These are phyloP conservation scores for Reticulitermes lucifugus DNA, from an alignment of 2,888 invertebrate species.

Conservation along the genomic window DNA sequence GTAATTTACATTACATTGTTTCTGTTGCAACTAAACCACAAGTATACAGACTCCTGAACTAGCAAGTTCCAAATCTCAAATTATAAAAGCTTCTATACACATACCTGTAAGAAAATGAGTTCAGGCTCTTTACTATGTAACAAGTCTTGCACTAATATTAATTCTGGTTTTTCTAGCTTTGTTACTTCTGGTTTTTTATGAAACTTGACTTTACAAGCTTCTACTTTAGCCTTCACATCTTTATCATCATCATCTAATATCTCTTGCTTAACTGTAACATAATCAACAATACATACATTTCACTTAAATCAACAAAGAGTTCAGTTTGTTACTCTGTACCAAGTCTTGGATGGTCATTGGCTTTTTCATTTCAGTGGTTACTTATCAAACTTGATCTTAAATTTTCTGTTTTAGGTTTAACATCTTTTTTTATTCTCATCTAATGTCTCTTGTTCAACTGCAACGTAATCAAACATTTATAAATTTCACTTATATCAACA, in stretches of 20 bases:
- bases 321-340: slow-evolving; percentile 17
- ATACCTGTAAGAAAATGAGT: slow-evolving; percentile 44
- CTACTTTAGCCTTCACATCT: slow-evolving; percentile 16
- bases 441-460: slow-evolving; percentile 28
- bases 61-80: no score
- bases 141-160: not conserved
- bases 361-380: not conserved
- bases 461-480: not conserved
- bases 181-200: not conserved
- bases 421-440: slow-evolving; percentile 24
- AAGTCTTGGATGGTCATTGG: slow-evolving; percentile 3
- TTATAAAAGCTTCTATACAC: not conserved
- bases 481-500: not conserved
- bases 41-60: no score
- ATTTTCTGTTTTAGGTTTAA: slow-evolving; percentile 27
- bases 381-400: not conserved
- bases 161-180: slow-evolving; percentile 18
- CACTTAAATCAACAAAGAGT: not conserved
- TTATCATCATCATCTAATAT: slow-evolving; percentile 26
- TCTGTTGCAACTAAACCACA: no score
- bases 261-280: slow-evolving; percentile 35
- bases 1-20: no score
- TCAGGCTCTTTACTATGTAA: slow-evolving; percentile 28
- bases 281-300: not conserved
- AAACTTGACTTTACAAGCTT: not conserved